Conservation (phyloP, 35 echinoderm and acorn worm genomes). For the Anneissia japonica region DNA sequence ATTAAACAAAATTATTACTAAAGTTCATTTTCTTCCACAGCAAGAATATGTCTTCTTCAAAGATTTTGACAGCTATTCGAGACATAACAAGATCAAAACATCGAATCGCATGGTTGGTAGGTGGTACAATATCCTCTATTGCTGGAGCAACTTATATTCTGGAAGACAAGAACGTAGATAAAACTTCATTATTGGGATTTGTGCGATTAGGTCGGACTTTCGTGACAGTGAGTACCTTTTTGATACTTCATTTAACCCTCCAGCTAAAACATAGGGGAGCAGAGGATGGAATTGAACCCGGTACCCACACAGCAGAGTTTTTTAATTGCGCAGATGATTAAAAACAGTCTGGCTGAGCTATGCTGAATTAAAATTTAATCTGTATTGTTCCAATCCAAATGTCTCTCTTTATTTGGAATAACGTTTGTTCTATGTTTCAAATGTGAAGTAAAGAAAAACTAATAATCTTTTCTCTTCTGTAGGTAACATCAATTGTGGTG, state of each 20-base stretch:
- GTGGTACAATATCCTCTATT: neutral
- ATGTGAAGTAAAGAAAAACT: neutral
- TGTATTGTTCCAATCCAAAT: neutral
- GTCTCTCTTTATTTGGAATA: neutral
- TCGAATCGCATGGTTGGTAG: neutral
- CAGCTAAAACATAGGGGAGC: neutral
- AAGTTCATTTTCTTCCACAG: no score
- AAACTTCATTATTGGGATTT: conserved; percentile 43
- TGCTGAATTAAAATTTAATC: neutral
- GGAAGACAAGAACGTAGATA: neutral
- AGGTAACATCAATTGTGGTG: conserved; percentile 36
- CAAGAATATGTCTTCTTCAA: no score
- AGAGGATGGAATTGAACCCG: neutral
- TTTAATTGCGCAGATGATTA: neutral
- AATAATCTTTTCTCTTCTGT: neutral
- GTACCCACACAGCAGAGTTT: neutral
- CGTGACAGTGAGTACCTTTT: conserved; percentile 45
- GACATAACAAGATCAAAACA: neutral
- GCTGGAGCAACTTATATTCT: neutral
- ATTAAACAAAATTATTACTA: no score
- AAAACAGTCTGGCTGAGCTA: neutral
- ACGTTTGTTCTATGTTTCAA: no score
- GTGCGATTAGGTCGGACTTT: conserved; percentile 95
- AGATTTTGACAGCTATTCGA: neutral
- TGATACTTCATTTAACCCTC: neutral